Evolutionary conservation across 2,797 vertebrate species (phyloP).

Genomic region (Acanthornis magna): DNA sequence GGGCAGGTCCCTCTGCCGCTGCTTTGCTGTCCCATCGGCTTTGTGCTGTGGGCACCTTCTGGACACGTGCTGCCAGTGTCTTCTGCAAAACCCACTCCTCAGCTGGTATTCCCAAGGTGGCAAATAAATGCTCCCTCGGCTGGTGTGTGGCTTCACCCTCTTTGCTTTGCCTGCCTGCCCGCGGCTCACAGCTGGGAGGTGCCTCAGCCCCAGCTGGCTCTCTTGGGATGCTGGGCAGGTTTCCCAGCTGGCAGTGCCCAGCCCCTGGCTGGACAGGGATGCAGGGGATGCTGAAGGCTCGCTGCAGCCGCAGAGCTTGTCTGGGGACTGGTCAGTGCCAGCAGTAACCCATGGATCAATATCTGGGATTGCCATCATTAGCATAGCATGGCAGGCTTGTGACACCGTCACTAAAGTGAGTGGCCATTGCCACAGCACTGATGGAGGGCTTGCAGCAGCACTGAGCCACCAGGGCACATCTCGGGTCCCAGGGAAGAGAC

Average conservation of each 20-base stretch:
- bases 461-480: not conserved
- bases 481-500: not conserved
- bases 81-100: not conserved
- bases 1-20: not conserved
- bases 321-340: not conserved
- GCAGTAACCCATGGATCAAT: not conserved
- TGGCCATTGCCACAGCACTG: not conserved
- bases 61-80: not conserved
- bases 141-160: not conserved
- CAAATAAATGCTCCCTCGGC: not conserved
- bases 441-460: not conserved
- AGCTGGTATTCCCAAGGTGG: not conserved
- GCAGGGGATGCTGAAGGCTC: not conserved
- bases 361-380: not conserved
- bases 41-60: not conserved
- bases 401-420: not conserved
- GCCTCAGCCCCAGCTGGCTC: not conserved
- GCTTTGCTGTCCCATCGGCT: not conserved
- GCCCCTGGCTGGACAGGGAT: not conserved
- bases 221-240: not conserved
- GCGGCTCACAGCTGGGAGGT: fast-evolving
- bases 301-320: not conserved
- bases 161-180: not conserved
- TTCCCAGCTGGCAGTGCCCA: not conserved
- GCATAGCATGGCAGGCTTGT: not conserved